Evolutionary conservation across 2,888 invertebrate species (phyloP).

Genomic region (Chaetogeoica ovagalla): DNA sequence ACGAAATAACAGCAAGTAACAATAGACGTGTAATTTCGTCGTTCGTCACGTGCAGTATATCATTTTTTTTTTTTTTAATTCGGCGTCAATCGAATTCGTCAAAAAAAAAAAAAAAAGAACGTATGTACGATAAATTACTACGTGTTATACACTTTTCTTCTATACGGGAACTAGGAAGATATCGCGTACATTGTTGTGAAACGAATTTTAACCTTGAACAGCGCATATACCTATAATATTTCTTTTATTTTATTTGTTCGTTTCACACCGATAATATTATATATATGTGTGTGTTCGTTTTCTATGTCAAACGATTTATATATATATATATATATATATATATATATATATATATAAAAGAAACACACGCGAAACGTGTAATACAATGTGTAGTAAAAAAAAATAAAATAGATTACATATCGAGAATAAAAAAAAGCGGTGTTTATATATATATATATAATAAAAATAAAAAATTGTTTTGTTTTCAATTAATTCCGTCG

Average conservation of each 20-base stretch:
- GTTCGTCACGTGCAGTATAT: slow-evolving; percentile 7
- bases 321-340: too few species aligned
- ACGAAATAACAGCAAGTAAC: too few species aligned
- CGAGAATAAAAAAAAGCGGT: too few species aligned
- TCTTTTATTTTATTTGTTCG: slow-evolving; percentile 10
- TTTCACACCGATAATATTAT: slow-evolving; percentile 9
- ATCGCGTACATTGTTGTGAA: slow-evolving; percentile 26
- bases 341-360: too few species aligned
- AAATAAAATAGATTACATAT: too few species aligned
- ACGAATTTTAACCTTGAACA: slow-evolving; percentile 38
- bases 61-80: neutral
- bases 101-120: slow-evolving; percentile 12
- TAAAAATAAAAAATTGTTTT: too few species aligned
- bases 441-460: too few species aligned
- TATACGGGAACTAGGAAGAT: slow-evolving; percentile 37
- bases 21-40: neutral
- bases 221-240: neutral
- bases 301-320: slow-evolving; percentile 13
- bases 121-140: neutral
- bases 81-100: slow-evolving; percentile 27
- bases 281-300: slow-evolving; percentile 17
- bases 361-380: neutral
- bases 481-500: too few species aligned
- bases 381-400: too few species aligned
- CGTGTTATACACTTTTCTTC: slow-evolving; percentile 25